These are phyloP conservation scores for Physella acuta DNA, from an alignment of 1,140 invertebrate species.

Conservation along the genomic window DNA sequence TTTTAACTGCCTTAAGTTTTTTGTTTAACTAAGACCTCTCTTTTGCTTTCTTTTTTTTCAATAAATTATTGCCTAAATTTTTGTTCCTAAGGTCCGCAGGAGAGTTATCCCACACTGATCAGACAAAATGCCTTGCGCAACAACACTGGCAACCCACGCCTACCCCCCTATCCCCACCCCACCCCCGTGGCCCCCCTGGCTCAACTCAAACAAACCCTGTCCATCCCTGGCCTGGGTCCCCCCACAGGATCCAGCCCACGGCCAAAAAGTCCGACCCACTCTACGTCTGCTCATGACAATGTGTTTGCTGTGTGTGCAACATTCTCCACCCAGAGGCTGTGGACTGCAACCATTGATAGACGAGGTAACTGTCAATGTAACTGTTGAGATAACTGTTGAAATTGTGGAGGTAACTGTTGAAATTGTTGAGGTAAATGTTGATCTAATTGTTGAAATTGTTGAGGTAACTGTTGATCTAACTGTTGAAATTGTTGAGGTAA, in stretches of 20 bases:
- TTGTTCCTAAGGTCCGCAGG: constrained; percentile 32
- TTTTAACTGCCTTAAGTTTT: no score
- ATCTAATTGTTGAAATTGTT: no score
- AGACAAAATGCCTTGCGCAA: constrained; percentile 68
- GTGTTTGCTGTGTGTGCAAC: constrained; percentile 73
- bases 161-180: constrained; percentile 86
- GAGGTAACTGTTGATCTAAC: no score
- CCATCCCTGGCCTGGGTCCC: constrained; percentile 46
- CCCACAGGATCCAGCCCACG: constrained; percentile 24
- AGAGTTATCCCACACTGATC: constrained; percentile 67
- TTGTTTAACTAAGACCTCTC: no score
- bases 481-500: background rate
- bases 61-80: no score
- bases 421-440: background rate
- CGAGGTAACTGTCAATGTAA: constrained; percentile 25
- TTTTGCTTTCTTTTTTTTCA: no score
- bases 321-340: constrained; percentile 76
- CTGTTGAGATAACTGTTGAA: background rate
- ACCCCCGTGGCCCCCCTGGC: constrained; percentile 77
- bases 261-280: constrained; percentile 64
- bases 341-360: constrained; percentile 64
- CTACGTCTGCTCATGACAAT: constrained; percentile 35
- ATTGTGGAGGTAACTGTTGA: background rate
- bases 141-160: constrained; percentile 70
- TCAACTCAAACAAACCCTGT: constrained; percentile 77